Conservation (phyloP, 2,797 vertebrate genomes). For the Knipowitschia caucasica region DNA sequence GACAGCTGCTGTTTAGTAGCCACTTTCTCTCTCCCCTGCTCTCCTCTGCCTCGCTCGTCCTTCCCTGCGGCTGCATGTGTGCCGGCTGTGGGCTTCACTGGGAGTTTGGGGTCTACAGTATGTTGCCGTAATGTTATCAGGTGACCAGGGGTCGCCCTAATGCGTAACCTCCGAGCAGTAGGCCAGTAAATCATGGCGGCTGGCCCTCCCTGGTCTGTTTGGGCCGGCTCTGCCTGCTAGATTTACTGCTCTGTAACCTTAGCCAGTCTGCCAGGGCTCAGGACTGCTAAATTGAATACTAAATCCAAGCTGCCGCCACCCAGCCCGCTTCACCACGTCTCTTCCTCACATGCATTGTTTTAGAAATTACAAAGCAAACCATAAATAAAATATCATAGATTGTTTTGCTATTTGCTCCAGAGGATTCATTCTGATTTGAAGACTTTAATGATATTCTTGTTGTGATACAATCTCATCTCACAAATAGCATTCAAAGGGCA, state of each 20-base stretch:
- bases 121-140: slow-evolving; percentile 73
- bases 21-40: slow-evolving; percentile 13
- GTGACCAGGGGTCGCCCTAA: slow-evolving; percentile 74
- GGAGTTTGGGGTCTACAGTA: slow-evolving; percentile 76
- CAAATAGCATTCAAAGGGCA: slow-evolving; percentile 46
- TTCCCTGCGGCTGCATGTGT: slow-evolving; percentile 61
- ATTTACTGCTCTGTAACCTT: slow-evolving; percentile 82
- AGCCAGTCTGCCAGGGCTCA: slow-evolving; percentile 76
- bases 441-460: slow-evolving; percentile 43
- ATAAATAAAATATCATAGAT: slow-evolving; percentile 23
- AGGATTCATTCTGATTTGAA: slow-evolving; percentile 21
- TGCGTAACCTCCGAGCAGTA: slow-evolving; percentile 73
- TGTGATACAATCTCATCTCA: slow-evolving; percentile 49
- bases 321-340: slow-evolving; percentile 54
- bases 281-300: slow-evolving; percentile 82
- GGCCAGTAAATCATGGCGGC: slow-evolving; percentile 74
- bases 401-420: slow-evolving; percentile 25
- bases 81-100: slow-evolving; percentile 68
- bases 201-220: slow-evolving; percentile 64
- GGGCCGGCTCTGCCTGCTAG: slow-evolving; percentile 67
- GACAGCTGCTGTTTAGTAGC: slow-evolving; percentile 61
- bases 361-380: slow-evolving; percentile 25
- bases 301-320: slow-evolving; percentile 77
- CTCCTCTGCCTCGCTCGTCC: slow-evolving; percentile 16
- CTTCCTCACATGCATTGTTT: slow-evolving; percentile 42